Evolutionary conservation across 2,888 invertebrate species (phyloP).

Genomic region (Philopedon plagiatum): DNA sequence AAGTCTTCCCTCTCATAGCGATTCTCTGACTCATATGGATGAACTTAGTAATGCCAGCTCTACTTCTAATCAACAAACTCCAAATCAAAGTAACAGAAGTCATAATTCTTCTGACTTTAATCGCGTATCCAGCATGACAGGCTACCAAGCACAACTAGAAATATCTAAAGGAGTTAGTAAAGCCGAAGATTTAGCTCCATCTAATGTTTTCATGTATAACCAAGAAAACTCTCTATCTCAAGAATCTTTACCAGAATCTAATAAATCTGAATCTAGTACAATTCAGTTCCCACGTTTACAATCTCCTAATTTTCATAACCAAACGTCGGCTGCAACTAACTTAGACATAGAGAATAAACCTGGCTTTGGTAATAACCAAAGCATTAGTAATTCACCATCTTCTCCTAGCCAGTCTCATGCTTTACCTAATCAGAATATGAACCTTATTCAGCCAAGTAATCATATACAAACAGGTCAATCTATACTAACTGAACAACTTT

Average conservation of each 20-base stretch:
- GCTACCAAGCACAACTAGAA: constrained; percentile 60
- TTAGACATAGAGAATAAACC: constrained; percentile 33
- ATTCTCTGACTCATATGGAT: constrained; percentile 62
- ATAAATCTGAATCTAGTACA: constrained; percentile 58
- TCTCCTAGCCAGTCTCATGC: constrained; percentile 48
- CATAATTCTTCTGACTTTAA: constrained; percentile 67
- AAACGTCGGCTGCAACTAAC: constrained; percentile 47
- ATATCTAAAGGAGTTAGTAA: constrained; percentile 62
- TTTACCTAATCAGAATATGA: constrained; percentile 32
- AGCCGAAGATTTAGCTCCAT: constrained; percentile 67
- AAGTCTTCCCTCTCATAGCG: constrained; percentile 66
- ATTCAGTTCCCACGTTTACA: constrained; percentile 54
- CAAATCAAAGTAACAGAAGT: constrained; percentile 64
- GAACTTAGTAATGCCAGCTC: constrained; percentile 64
- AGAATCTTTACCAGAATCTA: constrained; percentile 62
- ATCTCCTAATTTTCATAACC: constrained; percentile 55
- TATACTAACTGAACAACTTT: constrained; percentile 4
- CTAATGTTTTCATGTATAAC: constrained; percentile 59
- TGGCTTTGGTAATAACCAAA: constrained; percentile 20
- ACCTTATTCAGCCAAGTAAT: constrained; percentile 7
- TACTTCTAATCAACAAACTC: constrained; percentile 69
- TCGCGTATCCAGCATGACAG: constrained; percentile 67
- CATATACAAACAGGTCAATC: constrained; percentile 2
- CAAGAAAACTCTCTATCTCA: constrained; percentile 65
- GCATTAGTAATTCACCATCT: constrained; percentile 28